A percentile compares a stretch with the other conserved stretches of the same genome.
Conservation (phyloP, 2,888 invertebrate species). For the Cheilosia impressa region DNA sequence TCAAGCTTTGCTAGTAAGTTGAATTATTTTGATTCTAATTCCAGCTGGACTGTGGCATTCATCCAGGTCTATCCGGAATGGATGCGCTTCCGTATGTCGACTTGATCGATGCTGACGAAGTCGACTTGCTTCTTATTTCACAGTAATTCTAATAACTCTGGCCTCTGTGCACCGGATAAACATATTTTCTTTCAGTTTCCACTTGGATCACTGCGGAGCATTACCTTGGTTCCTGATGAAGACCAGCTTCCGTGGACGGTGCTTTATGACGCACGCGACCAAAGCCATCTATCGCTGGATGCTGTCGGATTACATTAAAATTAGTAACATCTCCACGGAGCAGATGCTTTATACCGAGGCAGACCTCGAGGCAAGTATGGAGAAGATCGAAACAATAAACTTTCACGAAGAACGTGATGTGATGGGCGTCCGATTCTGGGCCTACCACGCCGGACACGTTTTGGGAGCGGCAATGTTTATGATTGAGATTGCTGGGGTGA, state of each 20-base stretch:
- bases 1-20: background rate
- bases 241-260: constrained; percentile 98
- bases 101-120: constrained; percentile 98
- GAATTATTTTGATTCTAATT: background rate
- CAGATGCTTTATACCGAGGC: constrained; percentile 99
- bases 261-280: constrained; percentile 99
- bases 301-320: constrained; percentile 99
- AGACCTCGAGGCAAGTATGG: constrained; percentile 98
- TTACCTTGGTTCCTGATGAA: constrained; percentile 99
- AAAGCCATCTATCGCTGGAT: constrained; percentile 99
- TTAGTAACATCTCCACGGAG: constrained; percentile 98
- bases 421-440: constrained; percentile 98
- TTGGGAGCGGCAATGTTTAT: constrained; percentile 99
- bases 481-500: constrained; percentile 99
- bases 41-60: constrained; percentile 97
- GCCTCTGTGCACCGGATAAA: background rate
- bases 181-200: constrained; percentile 88
- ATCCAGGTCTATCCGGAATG: constrained; percentile 98
- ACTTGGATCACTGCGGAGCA: constrained; percentile 99
- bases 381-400: constrained; percentile 98
- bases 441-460: constrained; percentile 99
- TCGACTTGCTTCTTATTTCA: constrained; percentile 96
- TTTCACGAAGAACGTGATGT: constrained; percentile 99
- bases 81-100: constrained; percentile 99
- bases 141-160: constrained; percentile 87